Evolutionary conservation across 2,888 invertebrate genomes (phyloP).

Genomic region (Leptinotarsa rubiginosa): DNA sequence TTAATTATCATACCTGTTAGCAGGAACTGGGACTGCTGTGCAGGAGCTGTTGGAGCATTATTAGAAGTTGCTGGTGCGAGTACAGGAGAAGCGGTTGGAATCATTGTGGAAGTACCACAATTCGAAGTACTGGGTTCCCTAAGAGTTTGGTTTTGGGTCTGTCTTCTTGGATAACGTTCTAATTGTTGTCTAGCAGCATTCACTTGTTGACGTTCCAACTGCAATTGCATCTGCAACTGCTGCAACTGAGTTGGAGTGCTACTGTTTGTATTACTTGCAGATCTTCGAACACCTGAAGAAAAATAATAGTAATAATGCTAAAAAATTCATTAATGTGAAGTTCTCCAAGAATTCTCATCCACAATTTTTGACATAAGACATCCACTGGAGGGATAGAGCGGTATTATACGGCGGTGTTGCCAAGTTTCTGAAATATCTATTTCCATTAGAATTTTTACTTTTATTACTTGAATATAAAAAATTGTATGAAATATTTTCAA

Average conservation of each 20-base stretch:
- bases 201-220: conserved; percentile 90
- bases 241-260: conserved; percentile 85
- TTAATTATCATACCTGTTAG: conserved; percentile 54
- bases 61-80: conserved; percentile 59
- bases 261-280: conserved; percentile 69
- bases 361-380: too few relatives aligned
- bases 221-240: conserved; percentile 95
- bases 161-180: conserved; percentile 88
- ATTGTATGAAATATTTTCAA: background rate
- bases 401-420: too few relatives aligned
- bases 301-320: background rate
- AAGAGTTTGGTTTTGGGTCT: conserved; percentile 71
- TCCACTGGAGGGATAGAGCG: too few relatives aligned
- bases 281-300: conserved; percentile 78
- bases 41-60: conserved; percentile 58
- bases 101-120: conserved; percentile 58
- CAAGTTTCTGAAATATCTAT: background rate
- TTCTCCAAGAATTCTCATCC: too few relatives aligned
- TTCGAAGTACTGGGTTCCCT: conserved; percentile 56
- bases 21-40: conserved; percentile 62
- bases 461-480: background rate
- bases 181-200: conserved; percentile 88
- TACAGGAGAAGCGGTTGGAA: conserved; percentile 62
- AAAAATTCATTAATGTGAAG: background rate
- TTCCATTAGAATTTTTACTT: background rate